phyloP scores from a whole-genome alignment of 1,140 invertebrate genomes.

The Propsilocerus akamusi region DNA sequence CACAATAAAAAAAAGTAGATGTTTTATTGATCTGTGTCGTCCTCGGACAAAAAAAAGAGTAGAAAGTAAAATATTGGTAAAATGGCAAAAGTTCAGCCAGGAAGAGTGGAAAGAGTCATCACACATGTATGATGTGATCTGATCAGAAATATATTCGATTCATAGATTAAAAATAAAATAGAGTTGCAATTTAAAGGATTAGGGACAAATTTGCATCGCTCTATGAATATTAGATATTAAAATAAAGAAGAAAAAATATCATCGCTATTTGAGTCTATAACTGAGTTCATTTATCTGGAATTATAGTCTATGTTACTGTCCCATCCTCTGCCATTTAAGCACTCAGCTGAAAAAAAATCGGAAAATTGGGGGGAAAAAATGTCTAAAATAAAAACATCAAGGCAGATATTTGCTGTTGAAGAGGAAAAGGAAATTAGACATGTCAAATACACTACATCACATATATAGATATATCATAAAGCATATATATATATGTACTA shows the following conservation, averaged over 20 bases:
- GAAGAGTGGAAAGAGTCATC: too few species aligned
- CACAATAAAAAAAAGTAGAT: not conserved
- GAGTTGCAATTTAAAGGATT: too few species aligned
- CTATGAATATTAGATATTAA: too few species aligned
- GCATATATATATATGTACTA: too few species aligned
- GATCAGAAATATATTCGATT: not conserved
- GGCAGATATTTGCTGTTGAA: not conserved
- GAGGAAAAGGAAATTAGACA: constrained; percentile 4
- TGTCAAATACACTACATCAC: constrained; percentile 4
- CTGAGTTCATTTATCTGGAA: too few species aligned
- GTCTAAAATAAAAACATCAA: constrained; percentile 4
- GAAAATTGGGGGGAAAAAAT: not conserved
- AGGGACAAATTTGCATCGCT: too few species aligned
- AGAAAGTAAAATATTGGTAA: constrained; percentile 1
- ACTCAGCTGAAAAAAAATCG: not conserved
- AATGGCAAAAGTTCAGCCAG: too few species aligned
- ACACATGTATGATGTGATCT: not conserved
- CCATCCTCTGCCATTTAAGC: not conserved
- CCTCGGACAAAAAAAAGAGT: not conserved
- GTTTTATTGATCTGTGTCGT: constrained; percentile 4
- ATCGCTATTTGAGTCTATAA: too few species aligned
- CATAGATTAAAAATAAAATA: too few species aligned
- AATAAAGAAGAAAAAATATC: too few species aligned
- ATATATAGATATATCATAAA: too few species aligned
- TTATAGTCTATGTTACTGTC: too few species aligned